Base-by-base conservation (phyloP, 1,140 invertebrate genomes). In the Meloidogyne chitwoodi region DNA sequence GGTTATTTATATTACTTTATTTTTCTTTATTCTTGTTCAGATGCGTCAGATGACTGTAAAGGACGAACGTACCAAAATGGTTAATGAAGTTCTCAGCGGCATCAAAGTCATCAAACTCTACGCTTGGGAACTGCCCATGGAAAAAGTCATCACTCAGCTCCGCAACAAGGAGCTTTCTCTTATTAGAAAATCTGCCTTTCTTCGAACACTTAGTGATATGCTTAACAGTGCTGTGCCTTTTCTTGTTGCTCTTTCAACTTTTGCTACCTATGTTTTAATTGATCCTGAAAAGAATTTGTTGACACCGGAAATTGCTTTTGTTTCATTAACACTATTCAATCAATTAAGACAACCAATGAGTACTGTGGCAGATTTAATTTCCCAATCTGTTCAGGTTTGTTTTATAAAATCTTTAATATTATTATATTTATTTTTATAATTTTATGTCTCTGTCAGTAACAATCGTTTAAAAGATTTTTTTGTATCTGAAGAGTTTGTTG, bases 121-220 rank as follows among this genome's bases (percentile, higher is more conserved):
- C 87, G 92, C 93, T n/a, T 98, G 95, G 95, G 95, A 99, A 88
- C 91, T 92, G 82, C 90, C 92, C 63, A 94, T 94, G 86, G 89
- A 91, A 65, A 87, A 89, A 74, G 88, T 88, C 44, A 89, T 91
- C 63, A 66, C 48, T 3, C 64, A 78, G 12, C 63, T 87, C 16
- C 77, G 86, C 26, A 78, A 82, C n/a, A 76, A 75, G 41, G 86
- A 87, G 61, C 62, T 79, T 44, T 65, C 78, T 16, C 76, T 84
- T 41, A 79, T 87, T 38, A 62, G 78, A 56, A 70, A 68, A 8
- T 68, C 78, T 16, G 77, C 78, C 8, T 75, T 80, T 70, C 62
- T 80, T 74, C 70, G 78, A 12, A 79, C 78, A 31, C 26, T 79
- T 24, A 76, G 68, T 38, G 78, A 79, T 34, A 80, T 80, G 78